Percentiles rank a stretch among this genome's conserved stretches.
Conservation (phyloP, 1,140 invertebrate genomes). For the Aphelenchoides besseyi region DNA sequence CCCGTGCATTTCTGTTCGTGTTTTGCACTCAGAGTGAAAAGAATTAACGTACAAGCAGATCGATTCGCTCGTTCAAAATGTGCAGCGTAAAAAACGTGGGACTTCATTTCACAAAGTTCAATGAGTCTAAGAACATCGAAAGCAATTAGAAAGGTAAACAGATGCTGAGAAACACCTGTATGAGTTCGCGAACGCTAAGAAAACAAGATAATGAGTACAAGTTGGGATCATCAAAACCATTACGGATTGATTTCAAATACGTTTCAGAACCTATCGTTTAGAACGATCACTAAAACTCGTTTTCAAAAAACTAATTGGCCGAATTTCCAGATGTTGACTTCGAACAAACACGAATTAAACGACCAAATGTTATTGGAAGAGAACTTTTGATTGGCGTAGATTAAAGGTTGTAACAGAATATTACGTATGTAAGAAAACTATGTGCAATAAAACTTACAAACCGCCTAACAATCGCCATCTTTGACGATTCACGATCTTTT, state of each 20-base stretch:
- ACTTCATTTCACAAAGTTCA: no score
- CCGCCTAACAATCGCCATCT: slow-evolving; percentile 14
- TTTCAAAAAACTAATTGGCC: neutral
- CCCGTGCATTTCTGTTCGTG: no score
- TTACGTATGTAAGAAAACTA: neutral
- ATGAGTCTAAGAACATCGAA: no score
- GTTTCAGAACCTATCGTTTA: neutral
- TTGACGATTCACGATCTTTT: neutral
- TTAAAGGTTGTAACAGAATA: neutral
- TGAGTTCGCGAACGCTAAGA: neutral
- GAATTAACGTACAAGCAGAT: no score
- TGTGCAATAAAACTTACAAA: neutral
- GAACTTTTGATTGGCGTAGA: slow-evolving; percentile 1
- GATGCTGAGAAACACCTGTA: neutral
- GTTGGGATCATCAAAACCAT: no score
- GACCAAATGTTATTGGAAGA: neutral
- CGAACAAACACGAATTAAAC: neutral
- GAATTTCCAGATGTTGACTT: neutral
- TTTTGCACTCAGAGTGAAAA: no score
- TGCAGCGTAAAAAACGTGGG: no score
- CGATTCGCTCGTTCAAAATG: no score
- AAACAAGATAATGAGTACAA: no score
- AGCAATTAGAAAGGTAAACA: no score
- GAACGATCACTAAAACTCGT: neutral
- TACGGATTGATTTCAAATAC: neutral